Percentiles rank a stretch among this genome's conserved stretches.
Conservation (phyloP, 2,797 vertebrate genomes). For the Momotus momota region DNA sequence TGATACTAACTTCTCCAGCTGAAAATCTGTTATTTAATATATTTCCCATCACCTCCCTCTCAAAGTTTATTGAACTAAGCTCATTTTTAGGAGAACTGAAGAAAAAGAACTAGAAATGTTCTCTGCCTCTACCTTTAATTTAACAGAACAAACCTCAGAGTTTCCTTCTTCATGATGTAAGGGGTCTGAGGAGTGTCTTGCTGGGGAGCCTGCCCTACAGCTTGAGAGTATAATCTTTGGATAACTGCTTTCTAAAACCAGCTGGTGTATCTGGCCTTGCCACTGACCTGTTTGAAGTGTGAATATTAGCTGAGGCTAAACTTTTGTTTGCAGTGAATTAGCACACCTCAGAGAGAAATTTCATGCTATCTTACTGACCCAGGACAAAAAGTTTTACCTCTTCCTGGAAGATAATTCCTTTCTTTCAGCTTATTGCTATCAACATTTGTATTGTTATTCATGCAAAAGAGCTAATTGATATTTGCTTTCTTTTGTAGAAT, state of each 20-base stretch:
- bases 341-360: neutral
- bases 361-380: neutral
- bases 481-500: neutral
- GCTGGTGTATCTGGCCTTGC: neutral
- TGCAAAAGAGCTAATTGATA: neutral
- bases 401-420: neutral
- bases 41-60: neutral
- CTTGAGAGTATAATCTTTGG: neutral
- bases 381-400: neutral
- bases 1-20: neutral
- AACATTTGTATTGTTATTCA: neutral
- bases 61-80: neutral
- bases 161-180: neutral
- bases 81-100: neutral
- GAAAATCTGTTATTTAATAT: neutral
- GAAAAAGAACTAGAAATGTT: neutral
- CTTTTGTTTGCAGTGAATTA: neutral
- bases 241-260: neutral
- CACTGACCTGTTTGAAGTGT: neutral
- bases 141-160: neutral
- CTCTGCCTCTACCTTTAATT: neutral
- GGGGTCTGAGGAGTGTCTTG: neutral
- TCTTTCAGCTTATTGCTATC: neutral
- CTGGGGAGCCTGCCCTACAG: neutral
- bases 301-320: neutral